A percentile compares a stretch with the other conserved stretches of the same genome.
These are phyloP conservation scores for Potamarius usumacintae DNA, from an alignment of 2,113 vertebrate species.

Conservation along the genomic window DNA sequence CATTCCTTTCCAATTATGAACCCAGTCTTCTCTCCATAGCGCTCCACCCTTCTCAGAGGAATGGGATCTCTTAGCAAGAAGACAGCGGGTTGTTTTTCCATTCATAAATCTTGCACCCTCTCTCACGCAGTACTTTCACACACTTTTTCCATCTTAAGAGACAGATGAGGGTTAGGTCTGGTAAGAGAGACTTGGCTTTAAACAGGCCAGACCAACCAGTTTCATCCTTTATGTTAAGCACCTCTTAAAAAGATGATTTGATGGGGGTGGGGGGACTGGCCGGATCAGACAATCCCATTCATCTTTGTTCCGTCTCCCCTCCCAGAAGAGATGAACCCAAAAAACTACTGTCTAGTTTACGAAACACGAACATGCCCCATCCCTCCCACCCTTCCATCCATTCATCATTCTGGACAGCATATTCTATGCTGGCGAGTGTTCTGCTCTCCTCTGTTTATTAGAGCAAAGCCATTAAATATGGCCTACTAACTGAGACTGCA, in stretches of 20 bases:
- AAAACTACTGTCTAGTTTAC: slow-evolving; percentile 20
- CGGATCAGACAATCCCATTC: not conserved
- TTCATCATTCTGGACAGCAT: not conserved
- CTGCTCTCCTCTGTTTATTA: not conserved
- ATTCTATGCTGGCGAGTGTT: not conserved
- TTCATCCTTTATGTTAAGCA: not conserved
- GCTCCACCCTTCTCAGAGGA: not conserved
- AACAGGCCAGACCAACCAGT: not conserved
- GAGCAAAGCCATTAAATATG: not conserved
- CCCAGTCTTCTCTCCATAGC: not conserved
- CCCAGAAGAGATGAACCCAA: not conserved
- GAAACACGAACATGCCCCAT: not conserved
- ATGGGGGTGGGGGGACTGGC: not conserved
- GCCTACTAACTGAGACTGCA: not conserved
- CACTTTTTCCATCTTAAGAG: not conserved
- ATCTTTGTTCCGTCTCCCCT: not conserved
- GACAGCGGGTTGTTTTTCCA: not conserved
- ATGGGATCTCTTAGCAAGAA: too few relatives aligned
- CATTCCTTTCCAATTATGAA: not conserved
- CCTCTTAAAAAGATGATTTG: not conserved
- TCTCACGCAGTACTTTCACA: not conserved
- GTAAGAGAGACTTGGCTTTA: not conserved
- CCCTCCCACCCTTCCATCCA: not conserved
- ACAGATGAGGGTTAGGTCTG: not conserved
- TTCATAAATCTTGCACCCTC: not conserved